Conservation (phyloP, 2,113 vertebrate species). For the Mormyrus lacerda region DNA sequence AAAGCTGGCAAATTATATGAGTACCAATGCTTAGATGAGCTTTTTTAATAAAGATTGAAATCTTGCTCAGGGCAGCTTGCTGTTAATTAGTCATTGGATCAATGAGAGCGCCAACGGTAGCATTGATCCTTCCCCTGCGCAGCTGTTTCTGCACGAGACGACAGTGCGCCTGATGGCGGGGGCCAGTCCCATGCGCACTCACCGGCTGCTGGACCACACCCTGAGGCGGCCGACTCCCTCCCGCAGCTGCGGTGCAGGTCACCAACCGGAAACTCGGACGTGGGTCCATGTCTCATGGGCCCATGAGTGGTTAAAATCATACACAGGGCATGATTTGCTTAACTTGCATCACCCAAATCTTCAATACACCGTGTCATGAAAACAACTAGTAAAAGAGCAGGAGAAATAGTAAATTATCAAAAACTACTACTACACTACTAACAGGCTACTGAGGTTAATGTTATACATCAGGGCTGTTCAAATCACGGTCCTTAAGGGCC, state of each 20-base stretch:
- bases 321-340: neutral
- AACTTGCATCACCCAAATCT: neutral
- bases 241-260: slow-evolving; percentile 1
- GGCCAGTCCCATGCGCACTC: slow-evolving; percentile 92
- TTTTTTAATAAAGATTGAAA: neutral
- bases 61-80: neutral
- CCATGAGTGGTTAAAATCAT: neutral
- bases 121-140: neutral
- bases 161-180: slow-evolving; percentile 94
- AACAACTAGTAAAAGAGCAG: neutral
- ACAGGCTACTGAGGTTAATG: neutral
- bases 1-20: neutral
- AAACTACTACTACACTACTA: neutral
- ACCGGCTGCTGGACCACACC: slow-evolving; percentile 92
- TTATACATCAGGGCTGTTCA: neutral
- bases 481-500: no score
- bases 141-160: slow-evolving; percentile 96
- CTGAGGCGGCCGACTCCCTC: slow-evolving; percentile 64
- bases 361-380: neutral
- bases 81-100: neutral
- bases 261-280: neutral
- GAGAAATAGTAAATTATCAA: neutral
- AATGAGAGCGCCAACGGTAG: no score
- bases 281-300: neutral
- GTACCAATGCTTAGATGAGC: neutral